Base-by-base conservation (phyloP, 1,140 invertebrate genomes). In the Hesperophylax magnus region DNA sequence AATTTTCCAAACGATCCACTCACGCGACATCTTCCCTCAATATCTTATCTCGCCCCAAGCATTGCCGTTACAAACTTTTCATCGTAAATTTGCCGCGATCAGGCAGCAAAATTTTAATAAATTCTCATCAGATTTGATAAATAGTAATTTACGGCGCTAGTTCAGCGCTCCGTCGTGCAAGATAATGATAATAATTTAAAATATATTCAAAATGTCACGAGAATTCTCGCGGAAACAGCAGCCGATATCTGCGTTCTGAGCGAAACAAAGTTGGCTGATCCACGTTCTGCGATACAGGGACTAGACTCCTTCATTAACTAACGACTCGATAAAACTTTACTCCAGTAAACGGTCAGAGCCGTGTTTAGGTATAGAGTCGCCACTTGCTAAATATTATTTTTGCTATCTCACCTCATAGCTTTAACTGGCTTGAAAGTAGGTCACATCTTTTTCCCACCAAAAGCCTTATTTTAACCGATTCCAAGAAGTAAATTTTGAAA, bases 231-330 rank as follows among this genome's bases (percentile, higher is more conserved):
- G 71, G 71, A 75, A 75, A 75, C 71, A 75, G 71, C 71, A 75
- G 71, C 71, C 71, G 71, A 75, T 75, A 75, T 75, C 71, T 75
- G 18, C 53, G 52, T 54, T 58, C 71, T n/a, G 71, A 56, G 17
- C 54, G 27, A 75, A 75, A 75, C 71, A 75, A 75, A 75, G 24
- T 75, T 75, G 52, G 52, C 71, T 75, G 71, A 75, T 75, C 71
- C 54, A 75, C 71, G 71, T 75, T 56, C 52, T 53, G 15, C 71
- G 71, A 75, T 75, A 75, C 71, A 75, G 71, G 22, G 17, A 24
- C 61, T 53, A 53, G 39, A 20, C 67, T 53, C 67, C 34, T 72
- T 72, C 69, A 72, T 72, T 72, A 72, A 72, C 69, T 72, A 72
- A 72, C 69, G 47, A 72, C 69, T 72, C 34, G 47, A 53, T 72